Evolutionary conservation across 2,888 invertebrate genomes (phyloP), one percentile per base, ranked within the genome.

Genomic region (Sceliomorpha sp.): DNA sequence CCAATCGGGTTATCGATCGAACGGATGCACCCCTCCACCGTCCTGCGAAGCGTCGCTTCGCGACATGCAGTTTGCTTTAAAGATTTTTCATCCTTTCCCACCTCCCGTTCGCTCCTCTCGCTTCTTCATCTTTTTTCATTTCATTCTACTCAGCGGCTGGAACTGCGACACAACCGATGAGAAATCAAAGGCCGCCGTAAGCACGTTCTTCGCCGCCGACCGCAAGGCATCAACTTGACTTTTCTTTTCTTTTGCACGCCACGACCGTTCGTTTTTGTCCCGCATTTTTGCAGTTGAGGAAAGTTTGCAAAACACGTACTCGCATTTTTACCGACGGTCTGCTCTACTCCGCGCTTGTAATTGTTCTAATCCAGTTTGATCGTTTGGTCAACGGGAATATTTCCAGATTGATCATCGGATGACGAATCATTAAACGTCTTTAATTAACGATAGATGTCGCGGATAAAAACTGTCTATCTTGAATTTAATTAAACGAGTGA

Each of bases 1-100:
- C 84, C 84, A 85, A 85, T 84, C 81, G 79, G 77, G 72, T 80
- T 80, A 81, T 77, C 75, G 75, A 66, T 62, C 78, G 76, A 79
- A 79, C 78, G 78, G 75, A 74, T 67, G 17, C 79, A 77, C 80
- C 78, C 82, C 80, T 55, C 66, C 77, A 74, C 50, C 59, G 63
- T 51, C 63, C 20, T 58, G 37, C 6, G n/a, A 26, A 29, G 17
- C 63, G 34, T 69, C 66, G 58, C 34, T 50, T 47, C 56, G 55
- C 67, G 68, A 68, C 67, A 71, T 71, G 74, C 78, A 74, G 78
- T 80, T 78, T 78, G 75, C 80, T 81, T 78, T 77, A 76, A 81
- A 78, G 78, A 82, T 81, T 81, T 77, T 70, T 64, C 62, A 44
- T 53, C 58, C 62, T 36, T 32, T 32, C 50, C 39, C 36, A 34